Evolutionary conservation across 1,140 invertebrate species (phyloP).

Genomic region (Aphis gossypii): DNA sequence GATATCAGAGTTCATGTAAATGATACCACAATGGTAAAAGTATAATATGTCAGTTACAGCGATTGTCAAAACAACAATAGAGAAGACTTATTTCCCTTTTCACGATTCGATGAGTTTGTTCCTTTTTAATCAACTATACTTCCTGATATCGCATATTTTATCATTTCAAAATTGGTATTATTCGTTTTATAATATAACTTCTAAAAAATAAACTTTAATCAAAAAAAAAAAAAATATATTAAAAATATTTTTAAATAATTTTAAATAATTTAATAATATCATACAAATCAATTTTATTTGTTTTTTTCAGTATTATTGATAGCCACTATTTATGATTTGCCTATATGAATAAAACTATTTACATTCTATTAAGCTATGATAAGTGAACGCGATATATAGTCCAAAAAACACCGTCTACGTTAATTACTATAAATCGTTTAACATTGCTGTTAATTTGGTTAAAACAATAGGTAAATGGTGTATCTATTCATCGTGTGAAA

Average conservation of each 20-base stretch:
- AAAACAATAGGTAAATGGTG: not conserved
- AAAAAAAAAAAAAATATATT: too few relatives aligned
- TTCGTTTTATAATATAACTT: not conserved
- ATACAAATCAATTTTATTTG: not conserved
- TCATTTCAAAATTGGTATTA: not conserved
- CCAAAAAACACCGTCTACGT: not conserved
- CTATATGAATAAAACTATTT: not conserved
- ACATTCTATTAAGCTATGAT: not conserved
- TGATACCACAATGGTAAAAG: constrained; percentile 52
- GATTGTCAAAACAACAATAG: constrained; percentile 52
- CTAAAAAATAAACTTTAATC: not conserved
- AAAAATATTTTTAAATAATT: not conserved
- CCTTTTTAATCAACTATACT: constrained; percentile 31
- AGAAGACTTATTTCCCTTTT: constrained; percentile 51
- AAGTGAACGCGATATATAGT: not conserved
- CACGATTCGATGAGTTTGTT: constrained; percentile 18
- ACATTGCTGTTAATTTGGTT: not conserved
- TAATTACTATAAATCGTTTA: not conserved
- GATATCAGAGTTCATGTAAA: constrained; percentile 47
- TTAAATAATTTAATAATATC: not conserved
- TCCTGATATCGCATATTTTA: constrained; percentile 36
- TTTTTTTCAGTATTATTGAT: not conserved
- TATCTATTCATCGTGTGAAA: not conserved
- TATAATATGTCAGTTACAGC: constrained; percentile 48
- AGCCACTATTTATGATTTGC: not conserved